A percentile compares a stretch with the other conserved stretches of the same genome.
These are phyloP conservation scores for Ericerus pela DNA, from an alignment of 1,140 invertebrate genomes.

Conservation along the genomic window DNA sequence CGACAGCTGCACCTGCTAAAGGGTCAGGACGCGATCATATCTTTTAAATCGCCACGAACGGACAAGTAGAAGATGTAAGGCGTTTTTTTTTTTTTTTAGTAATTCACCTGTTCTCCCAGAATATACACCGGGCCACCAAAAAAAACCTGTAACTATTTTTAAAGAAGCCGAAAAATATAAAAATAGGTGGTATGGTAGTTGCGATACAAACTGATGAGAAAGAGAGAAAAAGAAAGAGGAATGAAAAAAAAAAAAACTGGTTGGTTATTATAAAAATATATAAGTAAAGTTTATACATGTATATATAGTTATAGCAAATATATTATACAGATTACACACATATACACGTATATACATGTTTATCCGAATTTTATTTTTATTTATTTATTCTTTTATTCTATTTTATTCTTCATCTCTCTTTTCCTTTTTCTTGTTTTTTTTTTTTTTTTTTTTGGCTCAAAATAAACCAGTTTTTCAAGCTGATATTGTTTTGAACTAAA, in stretches of 20 bases:
- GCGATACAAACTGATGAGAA: no score
- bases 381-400: no score
- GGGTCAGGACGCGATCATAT: constrained; percentile 1
- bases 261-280: neutral
- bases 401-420: neutral
- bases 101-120: neutral
- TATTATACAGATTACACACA: no score
- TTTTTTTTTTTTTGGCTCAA: neutral
- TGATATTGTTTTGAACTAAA: no score
- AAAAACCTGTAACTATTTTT: constrained; percentile 7
- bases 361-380: constrained; percentile 3
- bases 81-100: no score
- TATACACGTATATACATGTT: no score
- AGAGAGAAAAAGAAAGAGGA: no score
- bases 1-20: neutral
- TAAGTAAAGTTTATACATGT: no score
- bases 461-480: neutral
- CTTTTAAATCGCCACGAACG: constrained; percentile 11
- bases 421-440: neutral
- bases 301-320: no score
- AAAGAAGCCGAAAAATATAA: constrained; percentile 6
- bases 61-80: constrained; percentile 1
- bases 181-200: constrained; percentile 8
- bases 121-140: constrained; percentile 2
- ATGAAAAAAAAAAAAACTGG: neutral